Evolutionary conservation across 2,797 vertebrate species (phyloP), one percentile per base, ranked within the genome.

Genomic region (Spondyliosoma cantharus): DNA sequence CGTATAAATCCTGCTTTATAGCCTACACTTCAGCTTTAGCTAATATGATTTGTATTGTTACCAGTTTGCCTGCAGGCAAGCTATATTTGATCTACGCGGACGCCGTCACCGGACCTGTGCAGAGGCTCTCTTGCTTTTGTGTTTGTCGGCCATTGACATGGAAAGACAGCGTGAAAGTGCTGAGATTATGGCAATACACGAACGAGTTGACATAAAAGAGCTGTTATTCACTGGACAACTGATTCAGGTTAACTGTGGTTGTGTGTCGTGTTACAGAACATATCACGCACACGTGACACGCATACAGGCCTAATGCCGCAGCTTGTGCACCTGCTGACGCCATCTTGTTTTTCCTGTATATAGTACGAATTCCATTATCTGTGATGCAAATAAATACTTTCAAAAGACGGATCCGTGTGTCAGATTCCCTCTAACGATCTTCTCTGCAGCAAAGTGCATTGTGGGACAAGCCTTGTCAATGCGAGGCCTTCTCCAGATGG

Each of bases 401-500:
- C 7, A 76, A 93, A 91, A 87, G 83, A 87, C 75, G 49, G 64
- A 83, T 74, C 80, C 74, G 73, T 93, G 92, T 91, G 89, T 91
- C 90, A 76, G 85, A 90, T 88, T 92, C 78, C 76, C 76, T 93
- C 69, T 90, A 93, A 92, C 79, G 80, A 93, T 93, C 90, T 88
- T 83, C 87, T 92, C 87, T 87, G 86, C 90, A 87, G 90, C 93
- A 93, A 86, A 95, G 93, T 93, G 92, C 94, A 94, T 93, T 94
- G 94, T 94, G 95, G 94, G 94, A 95, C 90, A 92, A 78, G 87
- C 81, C 88, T 78, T 87, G 92, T 94, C 92, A 87, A 85, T 92
- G 90, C 83, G 24, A 75, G 90, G 90, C 91, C 92, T 92, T 93
- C 93, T 93, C 93, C 94, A 95, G 95, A 95, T 95, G 94, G 94